These are phyloP conservation scores for Chromis chromis DNA, from an alignment of 2,797 vertebrate species.

Conservation along the genomic window DNA sequence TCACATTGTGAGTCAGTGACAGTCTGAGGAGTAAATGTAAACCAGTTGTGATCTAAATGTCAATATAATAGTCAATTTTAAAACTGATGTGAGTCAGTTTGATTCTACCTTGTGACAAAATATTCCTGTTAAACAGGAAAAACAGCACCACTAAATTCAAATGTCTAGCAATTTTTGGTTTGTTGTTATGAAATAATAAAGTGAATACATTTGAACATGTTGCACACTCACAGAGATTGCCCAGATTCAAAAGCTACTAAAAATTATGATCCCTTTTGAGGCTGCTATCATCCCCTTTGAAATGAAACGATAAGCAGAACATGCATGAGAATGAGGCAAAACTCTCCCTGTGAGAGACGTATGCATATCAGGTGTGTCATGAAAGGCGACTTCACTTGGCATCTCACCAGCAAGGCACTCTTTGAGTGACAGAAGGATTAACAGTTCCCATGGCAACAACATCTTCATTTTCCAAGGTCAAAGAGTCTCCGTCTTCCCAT, in stretches of 20 bases:
- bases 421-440: conserved; percentile 93
- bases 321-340: conserved; percentile 27
- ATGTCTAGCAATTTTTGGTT: not conserved
- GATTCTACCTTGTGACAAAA: conserved; percentile 1
- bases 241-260: conserved; percentile 5
- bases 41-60: conserved; percentile 5
- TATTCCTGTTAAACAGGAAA: not conserved
- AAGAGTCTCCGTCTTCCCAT: conserved; percentile 84
- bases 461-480: conserved; percentile 94
- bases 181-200: not conserved
- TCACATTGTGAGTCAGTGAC: conserved; percentile 6
- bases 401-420: conserved; percentile 90
- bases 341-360: conserved; percentile 53
- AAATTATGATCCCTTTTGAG: conserved; percentile 10
- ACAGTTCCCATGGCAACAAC: conserved; percentile 95
- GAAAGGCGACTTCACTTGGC: conserved; percentile 81
- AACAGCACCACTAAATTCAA: not conserved
- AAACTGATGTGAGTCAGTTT: not conserved
- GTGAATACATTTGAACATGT: not conserved
- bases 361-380: conserved; percentile 86
- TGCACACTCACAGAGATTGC: not conserved
- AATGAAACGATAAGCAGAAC: conserved; percentile 57
- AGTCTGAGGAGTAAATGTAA: conserved; percentile 4
- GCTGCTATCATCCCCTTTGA: conserved; percentile 27
- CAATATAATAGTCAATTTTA: conserved; percentile 2